Percentiles rank a stretch among this genome's conserved stretches.
phyloP scores from a whole-genome alignment of 2,113 vertebrate species.

The Odontophorus gujanensis region DNA sequence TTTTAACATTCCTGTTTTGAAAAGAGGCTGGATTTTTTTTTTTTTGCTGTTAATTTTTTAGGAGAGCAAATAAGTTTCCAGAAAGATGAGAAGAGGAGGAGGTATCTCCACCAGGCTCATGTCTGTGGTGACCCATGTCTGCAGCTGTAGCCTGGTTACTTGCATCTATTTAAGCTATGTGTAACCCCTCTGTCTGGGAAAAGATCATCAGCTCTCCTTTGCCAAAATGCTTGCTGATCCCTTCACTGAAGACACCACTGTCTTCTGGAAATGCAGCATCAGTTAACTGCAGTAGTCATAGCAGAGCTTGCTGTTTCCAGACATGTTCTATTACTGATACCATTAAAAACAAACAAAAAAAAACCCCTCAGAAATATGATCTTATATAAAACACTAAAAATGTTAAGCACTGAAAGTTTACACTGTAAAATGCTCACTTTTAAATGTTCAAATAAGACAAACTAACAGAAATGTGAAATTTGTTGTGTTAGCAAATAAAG shows the following conservation, averaged over 20 bases:
- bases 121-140: too few species aligned
- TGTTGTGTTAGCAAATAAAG: not conserved
- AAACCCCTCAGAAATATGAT: not conserved
- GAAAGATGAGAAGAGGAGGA: too few species aligned
- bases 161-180: slow-evolving; percentile 57
- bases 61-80: too few species aligned
- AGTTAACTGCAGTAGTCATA: slow-evolving; percentile 85
- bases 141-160: too few species aligned
- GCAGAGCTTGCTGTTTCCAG: slow-evolving; percentile 87
- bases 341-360: not conserved
- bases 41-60: too few species aligned
- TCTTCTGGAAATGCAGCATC: slow-evolving; percentile 85
- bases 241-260: slow-evolving; percentile 79
- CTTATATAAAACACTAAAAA: not conserved
- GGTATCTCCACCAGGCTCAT: too few species aligned
- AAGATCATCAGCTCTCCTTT: slow-evolving; percentile 85
- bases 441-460: not conserved
- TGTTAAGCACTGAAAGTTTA: too few species aligned
- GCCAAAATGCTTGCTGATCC: slow-evolving; percentile 53
- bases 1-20: not conserved
- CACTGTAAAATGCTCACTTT: too few species aligned
- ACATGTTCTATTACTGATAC: slow-evolving; percentile 81
- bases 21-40: too few species aligned
- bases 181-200: slow-evolving; percentile 85
- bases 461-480: not conserved